Conservation (phyloP, 2,797 vertebrate genomes). For the Molossus molossus region DNA sequence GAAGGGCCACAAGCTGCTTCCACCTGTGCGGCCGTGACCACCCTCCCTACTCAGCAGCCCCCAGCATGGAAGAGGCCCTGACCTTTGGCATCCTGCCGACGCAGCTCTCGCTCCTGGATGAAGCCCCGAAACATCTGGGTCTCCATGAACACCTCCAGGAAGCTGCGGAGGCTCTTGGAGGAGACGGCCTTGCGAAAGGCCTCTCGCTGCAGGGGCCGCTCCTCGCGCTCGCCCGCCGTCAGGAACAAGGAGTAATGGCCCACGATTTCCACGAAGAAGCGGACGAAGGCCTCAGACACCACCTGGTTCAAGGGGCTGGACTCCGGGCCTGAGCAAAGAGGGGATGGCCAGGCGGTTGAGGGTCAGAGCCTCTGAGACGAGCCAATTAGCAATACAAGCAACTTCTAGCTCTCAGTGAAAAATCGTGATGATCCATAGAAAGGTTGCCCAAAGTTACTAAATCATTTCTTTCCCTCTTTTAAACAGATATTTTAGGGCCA, state of each 20-base stretch:
- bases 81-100: constrained; percentile 96
- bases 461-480: neutral
- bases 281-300: constrained; percentile 98
- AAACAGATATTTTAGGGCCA: neutral
- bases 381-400: neutral
- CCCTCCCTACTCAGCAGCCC: accelerated
- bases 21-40: accelerated
- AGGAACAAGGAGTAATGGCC: constrained; percentile 98
- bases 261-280: constrained; percentile 98
- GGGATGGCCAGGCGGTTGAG: neutral
- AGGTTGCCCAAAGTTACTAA: neutral
- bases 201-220: constrained; percentile 94
- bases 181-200: constrained; percentile 97
- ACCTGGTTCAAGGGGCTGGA: constrained; percentile 94
- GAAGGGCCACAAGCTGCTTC: accelerated
- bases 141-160: constrained; percentile 99
- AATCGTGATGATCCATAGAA: accelerated
- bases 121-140: constrained; percentile 98
- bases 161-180: constrained; percentile 96
- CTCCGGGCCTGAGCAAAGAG: constrained; percentile 86
- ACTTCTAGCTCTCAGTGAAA: accelerated
- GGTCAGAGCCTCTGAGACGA: neutral
- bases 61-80: neutral
- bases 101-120: constrained; percentile 96
- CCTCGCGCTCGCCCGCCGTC: constrained; percentile 93